Evolutionary conservation across 1,140 invertebrate species (phyloP).

Genomic region (Pseudobourletiella spinata): DNA sequence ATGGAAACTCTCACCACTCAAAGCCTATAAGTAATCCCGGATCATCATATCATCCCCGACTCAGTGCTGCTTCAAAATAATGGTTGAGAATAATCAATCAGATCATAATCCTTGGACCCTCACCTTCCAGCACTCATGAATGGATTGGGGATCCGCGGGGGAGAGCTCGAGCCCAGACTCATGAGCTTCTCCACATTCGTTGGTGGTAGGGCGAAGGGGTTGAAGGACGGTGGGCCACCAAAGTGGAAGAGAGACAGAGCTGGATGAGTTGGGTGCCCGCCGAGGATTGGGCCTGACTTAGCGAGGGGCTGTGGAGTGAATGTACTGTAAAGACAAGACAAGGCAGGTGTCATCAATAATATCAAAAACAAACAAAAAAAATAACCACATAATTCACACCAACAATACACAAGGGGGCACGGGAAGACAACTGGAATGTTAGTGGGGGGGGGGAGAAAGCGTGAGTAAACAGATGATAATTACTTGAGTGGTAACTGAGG

Average conservation of each 20-base stretch:
- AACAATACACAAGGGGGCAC: too few species aligned
- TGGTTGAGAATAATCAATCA: too few species aligned
- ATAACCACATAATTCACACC: too few species aligned
- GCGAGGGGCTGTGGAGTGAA: slow-evolving; percentile 20
- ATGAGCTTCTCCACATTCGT: slow-evolving; percentile 23
- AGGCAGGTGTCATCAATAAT: background rate
- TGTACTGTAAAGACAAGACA: slow-evolving; percentile 18
- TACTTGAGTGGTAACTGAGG: slow-evolving; percentile 26
- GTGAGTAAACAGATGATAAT: too few species aligned
- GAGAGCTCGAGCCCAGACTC: slow-evolving; percentile 14
- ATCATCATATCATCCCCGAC: too few species aligned
- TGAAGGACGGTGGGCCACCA: slow-evolving; percentile 18
- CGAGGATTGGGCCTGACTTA: slow-evolving; percentile 5
- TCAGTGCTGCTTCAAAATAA: too few species aligned
- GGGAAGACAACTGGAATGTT: too few species aligned
- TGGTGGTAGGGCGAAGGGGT: slow-evolving; percentile 21
- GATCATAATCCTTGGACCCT: too few species aligned
- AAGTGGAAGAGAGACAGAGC: slow-evolving; percentile 24
- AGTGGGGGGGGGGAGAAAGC: too few species aligned
- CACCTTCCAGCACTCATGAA: slow-evolving; percentile 3
- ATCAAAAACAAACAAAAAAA: background rate
- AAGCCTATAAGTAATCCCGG: too few species aligned
- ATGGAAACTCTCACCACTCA: too few species aligned
- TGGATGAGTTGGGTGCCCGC: slow-evolving; percentile 6
- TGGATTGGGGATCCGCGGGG: slow-evolving; percentile 16